A percentile compares a stretch with the other conserved stretches of the same genome.
phyloP scores from a whole-genome alignment of 2,888 invertebrate species.

The Isoperla grammatica region DNA sequence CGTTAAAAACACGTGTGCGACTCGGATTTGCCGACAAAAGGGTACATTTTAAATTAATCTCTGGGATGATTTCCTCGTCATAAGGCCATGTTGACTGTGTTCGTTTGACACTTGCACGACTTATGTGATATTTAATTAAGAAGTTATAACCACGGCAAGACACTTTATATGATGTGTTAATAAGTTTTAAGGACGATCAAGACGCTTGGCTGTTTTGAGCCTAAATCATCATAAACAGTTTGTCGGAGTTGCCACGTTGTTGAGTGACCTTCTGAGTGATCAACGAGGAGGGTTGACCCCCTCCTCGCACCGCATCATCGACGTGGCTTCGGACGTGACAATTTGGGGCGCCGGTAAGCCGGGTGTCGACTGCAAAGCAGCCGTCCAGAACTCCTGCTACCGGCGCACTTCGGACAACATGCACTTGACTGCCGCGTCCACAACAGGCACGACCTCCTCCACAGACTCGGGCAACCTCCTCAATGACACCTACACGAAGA shows the following conservation, averaged over 20 bases:
- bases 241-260: not conserved
- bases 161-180: too few species aligned
- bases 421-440: constrained; percentile 49
- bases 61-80: too few species aligned
- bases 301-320: constrained; percentile 22
- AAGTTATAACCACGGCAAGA: too few species aligned
- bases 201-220: too few species aligned
- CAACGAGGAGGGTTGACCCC: constrained; percentile 21
- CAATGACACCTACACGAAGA: constrained; percentile 79
- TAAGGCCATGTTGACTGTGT: too few species aligned
- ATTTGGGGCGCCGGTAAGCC: constrained; percentile 29
- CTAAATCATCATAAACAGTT: too few species aligned
- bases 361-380: constrained; percentile 15
- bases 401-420: constrained; percentile 35
- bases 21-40: too few species aligned
- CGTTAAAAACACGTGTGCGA: too few species aligned
- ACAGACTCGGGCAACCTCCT: constrained; percentile 56
- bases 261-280: constrained; percentile 11
- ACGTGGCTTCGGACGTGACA: constrained; percentile 32
- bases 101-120: too few species aligned
- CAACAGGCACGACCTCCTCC: constrained; percentile 48
- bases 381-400: constrained; percentile 28
- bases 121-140: too few species aligned
- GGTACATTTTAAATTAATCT: too few species aligned
- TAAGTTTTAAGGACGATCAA: too few species aligned